phyloP scores from a whole-genome alignment of 2,113 vertebrate species.

The Danionella cerebrum region DNA sequence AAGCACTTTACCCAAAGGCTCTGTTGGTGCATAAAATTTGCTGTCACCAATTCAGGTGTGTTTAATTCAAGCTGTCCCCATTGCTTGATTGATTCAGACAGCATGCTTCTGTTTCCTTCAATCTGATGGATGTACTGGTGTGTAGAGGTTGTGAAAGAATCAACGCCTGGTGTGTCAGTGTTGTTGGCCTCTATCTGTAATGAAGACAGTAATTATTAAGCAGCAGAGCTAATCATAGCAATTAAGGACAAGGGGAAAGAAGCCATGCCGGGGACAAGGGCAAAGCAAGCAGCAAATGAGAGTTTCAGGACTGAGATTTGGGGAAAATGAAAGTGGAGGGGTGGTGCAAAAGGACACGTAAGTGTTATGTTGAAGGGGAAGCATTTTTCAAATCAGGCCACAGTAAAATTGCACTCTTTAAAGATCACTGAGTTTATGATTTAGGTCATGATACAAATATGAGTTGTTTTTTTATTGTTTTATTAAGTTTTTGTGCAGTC shows the following conservation, averaged over 20 bases:
- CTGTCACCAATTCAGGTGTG: neutral
- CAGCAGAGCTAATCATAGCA: conserved; percentile 15
- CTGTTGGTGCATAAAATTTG: neutral
- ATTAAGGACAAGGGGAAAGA: neutral
- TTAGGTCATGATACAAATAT: too few species aligned
- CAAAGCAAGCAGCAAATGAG: neutral
- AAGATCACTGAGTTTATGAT: too few species aligned
- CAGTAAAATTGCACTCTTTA: neutral
- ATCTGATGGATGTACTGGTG: neutral
- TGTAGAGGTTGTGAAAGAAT: neutral
- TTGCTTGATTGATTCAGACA: neutral
- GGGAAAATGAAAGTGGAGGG: neutral
- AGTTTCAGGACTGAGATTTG: neutral
- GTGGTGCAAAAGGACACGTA: neutral
- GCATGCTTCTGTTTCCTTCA: neutral
- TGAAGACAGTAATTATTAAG: conserved; percentile 18
- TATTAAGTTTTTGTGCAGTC: too few species aligned
- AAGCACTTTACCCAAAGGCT: neutral
- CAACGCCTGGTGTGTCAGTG: neutral
- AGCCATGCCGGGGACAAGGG: neutral
- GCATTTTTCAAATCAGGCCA: neutral
- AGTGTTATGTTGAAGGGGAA: neutral
- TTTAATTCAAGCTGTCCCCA: neutral
- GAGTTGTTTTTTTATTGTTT: too few species aligned
- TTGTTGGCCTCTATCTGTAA: conserved; percentile 1